Percentiles rank a stretch among this genome's conserved stretches.
phyloP scores from a whole-genome alignment of 1,140 invertebrate genomes.

The Drosophila equinoxialis region DNA sequence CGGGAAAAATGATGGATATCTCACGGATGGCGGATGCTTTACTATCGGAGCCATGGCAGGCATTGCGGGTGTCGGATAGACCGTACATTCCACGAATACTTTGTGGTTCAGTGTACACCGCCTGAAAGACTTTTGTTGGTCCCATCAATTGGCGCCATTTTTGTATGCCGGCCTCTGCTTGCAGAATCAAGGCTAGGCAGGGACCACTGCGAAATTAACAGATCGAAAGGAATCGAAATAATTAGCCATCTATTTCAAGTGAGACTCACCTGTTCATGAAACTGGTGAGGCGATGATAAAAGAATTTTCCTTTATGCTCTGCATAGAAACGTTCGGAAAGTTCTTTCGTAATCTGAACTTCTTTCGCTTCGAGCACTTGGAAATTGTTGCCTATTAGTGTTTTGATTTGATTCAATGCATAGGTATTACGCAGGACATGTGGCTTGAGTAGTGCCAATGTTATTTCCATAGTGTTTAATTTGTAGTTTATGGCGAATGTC shows the following conservation, averaged over 20 bases:
- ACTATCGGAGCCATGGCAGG: constrained; percentile 96
- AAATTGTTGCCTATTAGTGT: constrained; percentile 89
- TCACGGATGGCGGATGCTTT: constrained; percentile 89
- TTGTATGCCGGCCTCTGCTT: constrained; percentile 89
- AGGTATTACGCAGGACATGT: constrained; percentile 88
- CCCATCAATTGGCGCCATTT: constrained; percentile 93
- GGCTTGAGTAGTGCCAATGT: constrained; percentile 91
- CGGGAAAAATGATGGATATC: constrained; percentile 92
- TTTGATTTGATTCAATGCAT: constrained; percentile 87
- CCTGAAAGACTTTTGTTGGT: constrained; percentile 93
- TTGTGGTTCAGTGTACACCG: constrained; percentile 90
- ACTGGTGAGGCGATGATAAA: constrained; percentile 92
- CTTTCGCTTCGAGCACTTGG: constrained; percentile 88
- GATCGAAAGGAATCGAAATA: neutral
- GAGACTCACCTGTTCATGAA: constrained; percentile 91
- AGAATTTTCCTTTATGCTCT: constrained; percentile 94
- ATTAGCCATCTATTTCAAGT: neutral
- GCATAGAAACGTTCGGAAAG: constrained; percentile 91
- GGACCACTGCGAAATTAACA: constrained; percentile 88
- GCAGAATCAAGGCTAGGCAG: constrained; percentile 90
- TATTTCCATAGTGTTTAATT: constrained; percentile 50
- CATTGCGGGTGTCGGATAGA: constrained; percentile 95
- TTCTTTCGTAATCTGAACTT: constrained; percentile 85
- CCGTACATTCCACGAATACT: constrained; percentile 92
- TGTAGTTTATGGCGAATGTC: neutral